These are phyloP conservation scores for Ornithorhynchus anatinus DNA, from an alignment of 2,113 vertebrate species.

Conservation along the genomic window DNA sequence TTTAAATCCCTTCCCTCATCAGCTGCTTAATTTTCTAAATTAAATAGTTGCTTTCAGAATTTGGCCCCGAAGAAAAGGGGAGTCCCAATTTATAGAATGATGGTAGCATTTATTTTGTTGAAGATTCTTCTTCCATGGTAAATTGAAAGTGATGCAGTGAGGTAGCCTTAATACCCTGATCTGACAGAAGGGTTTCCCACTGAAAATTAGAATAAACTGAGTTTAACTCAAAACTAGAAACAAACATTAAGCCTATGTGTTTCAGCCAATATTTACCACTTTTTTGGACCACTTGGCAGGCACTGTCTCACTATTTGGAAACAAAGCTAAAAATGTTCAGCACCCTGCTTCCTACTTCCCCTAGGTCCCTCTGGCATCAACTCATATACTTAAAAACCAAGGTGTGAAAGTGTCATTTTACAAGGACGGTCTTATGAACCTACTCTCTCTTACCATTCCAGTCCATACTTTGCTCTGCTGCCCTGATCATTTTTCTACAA, in stretches of 20 bases:
- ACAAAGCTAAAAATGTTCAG: not conserved
- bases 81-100: not conserved
- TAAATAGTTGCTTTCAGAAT: not conserved
- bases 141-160: not conserved
- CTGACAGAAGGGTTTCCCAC: not conserved
- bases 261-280: not conserved
- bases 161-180: fast-evolving
- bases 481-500: too few species aligned
- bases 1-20: not conserved
- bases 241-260: not conserved
- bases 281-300: not conserved
- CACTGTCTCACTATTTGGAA: not conserved
- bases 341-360: not conserved
- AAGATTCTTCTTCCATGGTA: not conserved
- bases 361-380: not conserved
- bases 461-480: too few species aligned
- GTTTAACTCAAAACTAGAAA: not conserved
- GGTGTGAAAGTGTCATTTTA: too few species aligned
- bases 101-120: not conserved
- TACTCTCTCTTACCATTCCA: too few species aligned
- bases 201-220: not conserved
- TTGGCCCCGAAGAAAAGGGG: not conserved
- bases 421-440: too few species aligned
- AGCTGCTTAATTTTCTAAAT: not conserved
- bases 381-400: too few species aligned